phyloP scores from a whole-genome alignment of 2,888 invertebrate genomes.

The Diploptera punctata region DNA sequence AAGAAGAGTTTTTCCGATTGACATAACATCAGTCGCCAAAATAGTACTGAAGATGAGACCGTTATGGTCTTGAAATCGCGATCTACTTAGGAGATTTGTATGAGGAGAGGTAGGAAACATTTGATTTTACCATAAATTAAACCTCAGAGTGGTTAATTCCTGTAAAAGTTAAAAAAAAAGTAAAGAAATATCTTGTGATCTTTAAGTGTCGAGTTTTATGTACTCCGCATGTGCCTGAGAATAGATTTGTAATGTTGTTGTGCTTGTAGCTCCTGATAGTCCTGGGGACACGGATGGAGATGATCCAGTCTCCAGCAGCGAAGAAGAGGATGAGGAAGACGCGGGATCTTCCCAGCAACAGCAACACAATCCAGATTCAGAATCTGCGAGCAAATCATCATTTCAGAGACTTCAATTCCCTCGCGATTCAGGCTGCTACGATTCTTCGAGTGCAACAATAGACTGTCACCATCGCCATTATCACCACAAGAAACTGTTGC shows the following conservation, averaged over 20 bases:
- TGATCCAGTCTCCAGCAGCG: slow-evolving; percentile 80
- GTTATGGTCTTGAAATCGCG: no score
- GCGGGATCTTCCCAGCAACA: slow-evolving; percentile 2
- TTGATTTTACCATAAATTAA: no score
- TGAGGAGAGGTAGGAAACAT: no score
- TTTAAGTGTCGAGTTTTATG: no score
- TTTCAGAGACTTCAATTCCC: slow-evolving; percentile 81
- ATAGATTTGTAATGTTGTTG: neutral
- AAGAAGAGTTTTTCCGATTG: no score
- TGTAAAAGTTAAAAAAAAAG: no score
- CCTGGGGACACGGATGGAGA: slow-evolving; percentile 73
- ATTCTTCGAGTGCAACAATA: slow-evolving; percentile 49
- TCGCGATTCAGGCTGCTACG: slow-evolving; percentile 84
- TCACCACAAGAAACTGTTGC: slow-evolving; percentile 14
- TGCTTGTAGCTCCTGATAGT: slow-evolving; percentile 55
- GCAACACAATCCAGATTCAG: neutral
- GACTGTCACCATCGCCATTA: slow-evolving; percentile 40
- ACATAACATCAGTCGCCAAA: no score
- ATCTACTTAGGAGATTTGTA: no score
- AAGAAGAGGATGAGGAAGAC: slow-evolving; percentile 57
- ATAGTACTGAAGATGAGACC: no score
- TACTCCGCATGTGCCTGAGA: no score
- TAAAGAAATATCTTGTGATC: no score
- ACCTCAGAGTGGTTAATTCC: no score
- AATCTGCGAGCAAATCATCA: slow-evolving; percentile 53